phyloP scores from a whole-genome alignment of 2,797 vertebrate genomes.

The Trematomus bernacchii region DNA sequence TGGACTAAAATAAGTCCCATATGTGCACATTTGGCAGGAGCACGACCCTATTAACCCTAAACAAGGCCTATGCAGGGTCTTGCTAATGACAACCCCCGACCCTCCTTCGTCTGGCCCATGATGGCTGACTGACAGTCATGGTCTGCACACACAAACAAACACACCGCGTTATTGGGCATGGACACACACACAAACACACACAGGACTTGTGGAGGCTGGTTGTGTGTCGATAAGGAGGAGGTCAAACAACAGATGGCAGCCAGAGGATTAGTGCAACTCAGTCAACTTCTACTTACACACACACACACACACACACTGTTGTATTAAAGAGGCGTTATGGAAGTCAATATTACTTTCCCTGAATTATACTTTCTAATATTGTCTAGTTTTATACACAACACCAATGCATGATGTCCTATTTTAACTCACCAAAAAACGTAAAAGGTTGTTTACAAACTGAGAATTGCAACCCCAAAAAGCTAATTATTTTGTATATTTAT shows the following conservation, averaged over 20 bases:
- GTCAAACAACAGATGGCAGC: constrained; percentile 81
- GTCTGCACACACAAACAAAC: constrained; percentile 74
- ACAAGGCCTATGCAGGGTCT: constrained; percentile 70
- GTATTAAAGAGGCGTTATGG: background rate
- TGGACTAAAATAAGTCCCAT: constrained; percentile 84
- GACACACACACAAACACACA: constrained; percentile 51
- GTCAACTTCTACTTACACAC: constrained; percentile 66
- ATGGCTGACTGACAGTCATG: constrained; percentile 66
- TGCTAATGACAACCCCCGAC: constrained; percentile 57
- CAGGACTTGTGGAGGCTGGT: constrained; percentile 50
- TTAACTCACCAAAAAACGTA: background rate
- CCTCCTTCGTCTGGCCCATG: constrained; percentile 55
- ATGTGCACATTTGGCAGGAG: constrained; percentile 84
- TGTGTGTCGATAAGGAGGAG: constrained; percentile 68
- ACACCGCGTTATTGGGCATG: constrained; percentile 53
- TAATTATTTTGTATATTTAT: no score
- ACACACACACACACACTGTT: background rate
- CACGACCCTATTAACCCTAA: constrained; percentile 85
- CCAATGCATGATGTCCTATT: background rate
- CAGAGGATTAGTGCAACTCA: constrained; percentile 69
- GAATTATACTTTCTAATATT: background rate
- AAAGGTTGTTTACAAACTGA: background rate
- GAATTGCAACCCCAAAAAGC: no score
- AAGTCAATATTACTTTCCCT: background rate
- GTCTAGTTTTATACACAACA: background rate